Base-by-base conservation (phyloP, 1,140 invertebrate genomes). In the Cyphomyrmex costatus region DNA sequence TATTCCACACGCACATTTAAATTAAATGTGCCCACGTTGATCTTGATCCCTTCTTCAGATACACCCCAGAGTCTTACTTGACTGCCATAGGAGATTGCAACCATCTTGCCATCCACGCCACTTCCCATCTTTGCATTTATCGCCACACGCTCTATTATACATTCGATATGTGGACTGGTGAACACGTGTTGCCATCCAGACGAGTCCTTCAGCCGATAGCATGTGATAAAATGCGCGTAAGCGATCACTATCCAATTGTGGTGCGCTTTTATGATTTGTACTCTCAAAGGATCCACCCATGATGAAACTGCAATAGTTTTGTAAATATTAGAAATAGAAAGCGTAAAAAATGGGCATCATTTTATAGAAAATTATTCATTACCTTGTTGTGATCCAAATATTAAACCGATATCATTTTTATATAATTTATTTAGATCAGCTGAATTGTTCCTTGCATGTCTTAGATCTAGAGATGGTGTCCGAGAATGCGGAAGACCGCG, bases 211-310 rank as follows among this genome's bases (percentile, higher is more conserved):
- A 99, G 96, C 93, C 98, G 97, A 95, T 99, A 99, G 93, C 98
- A 99, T 78, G 98, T 98, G 16, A 99, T 98, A 95, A 98, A 99
- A 95, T 99, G 98, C 66, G 98, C 97, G 95, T 99, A 99, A 14
- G 98, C 98, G 46, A 99, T 98, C 80, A 98, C 98, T 89, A 99
- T 98, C 98, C 98, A 99, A 94, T 99, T 99, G 93, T 99, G 98
- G 96, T 99, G 99, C 19, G 99, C 99, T 94, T 98, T 98, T 82
- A 99, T 98, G 87, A 99, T 98, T 94, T 98, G 97, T 58, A 99
- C 98, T 90, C 98, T 96, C 89, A 98, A 93, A 51, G 98, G 98
- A 95, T 99, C 98, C 19, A 97, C 96, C 97, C 98, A 98, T 87
- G 95, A 96, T 51, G 96, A 97, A 89, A 95, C 96, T 96, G 30